Percentiles rank a stretch among this genome's conserved stretches.
Evolutionary conservation across 2,113 vertebrate species (phyloP).

Genomic region (Seriola aureovittata): DNA sequence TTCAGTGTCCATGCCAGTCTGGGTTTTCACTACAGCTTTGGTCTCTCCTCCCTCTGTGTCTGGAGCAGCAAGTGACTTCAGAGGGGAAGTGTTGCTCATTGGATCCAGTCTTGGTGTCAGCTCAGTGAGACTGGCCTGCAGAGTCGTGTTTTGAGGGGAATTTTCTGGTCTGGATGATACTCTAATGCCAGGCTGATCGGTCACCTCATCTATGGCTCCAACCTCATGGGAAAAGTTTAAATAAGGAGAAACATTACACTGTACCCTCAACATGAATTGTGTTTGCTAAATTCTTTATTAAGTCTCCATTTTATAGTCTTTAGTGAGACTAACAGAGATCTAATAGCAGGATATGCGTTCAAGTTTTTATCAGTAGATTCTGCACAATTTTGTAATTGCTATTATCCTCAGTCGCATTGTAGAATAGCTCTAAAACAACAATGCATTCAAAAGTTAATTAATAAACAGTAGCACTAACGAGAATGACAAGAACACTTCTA

Average conservation of each 20-base stretch:
- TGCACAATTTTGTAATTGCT: background rate
- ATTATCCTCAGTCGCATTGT: background rate
- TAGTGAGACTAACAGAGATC: background rate
- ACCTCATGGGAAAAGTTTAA: constrained; percentile 41
- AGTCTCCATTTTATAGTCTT: background rate
- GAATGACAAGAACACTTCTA: too few relatives aligned
- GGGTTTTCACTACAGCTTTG: background rate
- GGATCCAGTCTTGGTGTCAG: constrained; percentile 19
- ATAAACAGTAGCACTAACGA: background rate
- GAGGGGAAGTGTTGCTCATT: constrained; percentile 1
- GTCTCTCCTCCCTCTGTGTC: background rate
- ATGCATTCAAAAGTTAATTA: background rate
- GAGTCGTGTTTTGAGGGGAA: background rate
- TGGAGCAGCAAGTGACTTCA: background rate
- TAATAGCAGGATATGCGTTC: background rate
- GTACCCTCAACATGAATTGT: background rate
- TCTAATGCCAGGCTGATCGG: constrained; percentile 9
- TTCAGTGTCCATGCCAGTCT: constrained; percentile 2
- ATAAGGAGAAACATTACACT: background rate
- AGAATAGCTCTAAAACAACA: background rate
- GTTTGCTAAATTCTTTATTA: background rate
- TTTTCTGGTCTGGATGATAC: constrained; percentile 24
- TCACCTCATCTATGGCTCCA: constrained; percentile 15
- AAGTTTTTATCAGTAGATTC: background rate
- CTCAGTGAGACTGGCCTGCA: constrained; percentile 1